Evolutionary conservation across 2,113 vertebrate species (phyloP).

Genomic region (Cyanoderma ruficeps): DNA sequence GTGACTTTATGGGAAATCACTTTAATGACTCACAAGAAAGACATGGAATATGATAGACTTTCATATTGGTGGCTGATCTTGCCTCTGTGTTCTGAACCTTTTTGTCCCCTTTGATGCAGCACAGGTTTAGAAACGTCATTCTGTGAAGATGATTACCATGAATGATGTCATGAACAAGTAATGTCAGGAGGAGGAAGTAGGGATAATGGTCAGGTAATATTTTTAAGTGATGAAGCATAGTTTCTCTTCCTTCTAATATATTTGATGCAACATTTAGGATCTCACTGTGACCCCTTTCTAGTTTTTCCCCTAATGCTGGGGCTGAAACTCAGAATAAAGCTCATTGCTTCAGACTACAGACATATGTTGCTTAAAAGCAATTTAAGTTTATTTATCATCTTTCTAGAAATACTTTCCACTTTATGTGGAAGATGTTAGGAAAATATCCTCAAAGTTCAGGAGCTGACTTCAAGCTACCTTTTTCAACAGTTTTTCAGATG

Average conservation of each 20-base stretch:
- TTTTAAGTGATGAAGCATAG: background rate
- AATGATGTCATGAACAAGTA: background rate
- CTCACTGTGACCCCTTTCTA: background rate
- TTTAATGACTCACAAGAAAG: conserved; percentile 13
- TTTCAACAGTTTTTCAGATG: background rate
- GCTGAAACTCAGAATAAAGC: background rate
- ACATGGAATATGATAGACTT: background rate
- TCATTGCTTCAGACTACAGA: background rate
- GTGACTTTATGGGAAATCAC: conserved; percentile 22
- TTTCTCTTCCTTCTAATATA: background rate
- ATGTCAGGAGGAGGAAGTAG: background rate
- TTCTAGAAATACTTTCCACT: background rate
- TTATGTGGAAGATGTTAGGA: background rate
- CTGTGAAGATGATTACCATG: background rate
- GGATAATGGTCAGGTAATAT: background rate
- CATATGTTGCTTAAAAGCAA: background rate
- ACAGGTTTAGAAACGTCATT: background rate
- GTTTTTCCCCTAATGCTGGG: background rate
- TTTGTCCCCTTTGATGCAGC: background rate
- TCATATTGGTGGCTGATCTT: background rate
- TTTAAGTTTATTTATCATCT: background rate
- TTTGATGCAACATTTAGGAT: background rate
- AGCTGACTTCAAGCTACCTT: background rate
- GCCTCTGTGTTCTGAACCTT: background rate
- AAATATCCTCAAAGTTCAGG: background rate